Base-by-base conservation (phyloP, 2,888 invertebrate genomes). In the Prenolepis imparis region DNA sequence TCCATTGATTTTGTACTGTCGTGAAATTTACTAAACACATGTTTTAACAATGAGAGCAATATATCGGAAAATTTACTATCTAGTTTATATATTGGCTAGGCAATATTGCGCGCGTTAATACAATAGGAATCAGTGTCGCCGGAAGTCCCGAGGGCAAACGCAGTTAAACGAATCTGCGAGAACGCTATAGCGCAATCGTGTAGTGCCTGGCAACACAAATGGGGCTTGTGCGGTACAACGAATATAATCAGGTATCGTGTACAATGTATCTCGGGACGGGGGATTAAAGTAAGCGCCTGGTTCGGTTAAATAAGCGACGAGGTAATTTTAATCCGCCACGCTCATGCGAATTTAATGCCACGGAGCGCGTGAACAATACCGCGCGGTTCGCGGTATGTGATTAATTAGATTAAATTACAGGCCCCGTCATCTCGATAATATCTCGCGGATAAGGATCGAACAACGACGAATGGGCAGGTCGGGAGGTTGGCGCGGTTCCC, bases 331-430 rank as follows among this genome's bases (percentile, higher is more conserved):
- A 86, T 85, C 75, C 70, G 32, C 66, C 78, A 52, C 68, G 72
- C 32, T 55, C 72, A 81, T 70, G 83, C 57, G 66, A 81, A 83
- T 89, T 89, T 86, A 89, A 89, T 88, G 68, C 70, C 68, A 21
- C 63, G 63, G 63, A 32, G 68, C 78, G 75, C 78, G 75, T 68
- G 89, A 89, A 89, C 89, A 89, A 89, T 89, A 83, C 82, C 84
- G 75, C 36, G 36, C 44, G 85, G 72, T 86, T 83, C 70, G 86
- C 80, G 74, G 74, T 28, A 28, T 39, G 83, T 89, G 90, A 90
- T 90, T 90, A 90, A 90, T 90, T 90, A 88, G 90, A 88, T 88
- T 73, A 89, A 90, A 90, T 86, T 89, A 89, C 77, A 90, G 90
- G 84, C 73, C 67, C 44, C 81, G 81, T 72, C 64, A 44, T 85